Conservation (phyloP, 2,888 invertebrate species). For the Athalia circularis region DNA sequence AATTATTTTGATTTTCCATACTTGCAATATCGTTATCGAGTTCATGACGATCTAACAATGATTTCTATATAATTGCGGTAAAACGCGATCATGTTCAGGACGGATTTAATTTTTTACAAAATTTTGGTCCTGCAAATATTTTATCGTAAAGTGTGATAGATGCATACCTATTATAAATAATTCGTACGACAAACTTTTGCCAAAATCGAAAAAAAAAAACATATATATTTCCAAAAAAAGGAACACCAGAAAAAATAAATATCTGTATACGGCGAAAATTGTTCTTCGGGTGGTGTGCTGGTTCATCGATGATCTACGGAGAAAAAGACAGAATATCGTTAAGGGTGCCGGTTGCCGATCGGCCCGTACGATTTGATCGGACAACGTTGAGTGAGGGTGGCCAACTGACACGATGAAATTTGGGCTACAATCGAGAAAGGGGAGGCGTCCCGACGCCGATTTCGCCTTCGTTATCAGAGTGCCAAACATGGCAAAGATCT, state of each 20-base stretch:
- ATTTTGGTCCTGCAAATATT: conserved; percentile 50
- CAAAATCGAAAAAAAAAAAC: background rate
- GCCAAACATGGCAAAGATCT: conserved; percentile 36
- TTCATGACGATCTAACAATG: too few relatives aligned
- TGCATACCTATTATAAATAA: too few relatives aligned
- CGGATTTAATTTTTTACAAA: conserved; percentile 61
- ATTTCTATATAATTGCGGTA: background rate
- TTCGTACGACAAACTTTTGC: background rate
- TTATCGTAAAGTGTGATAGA: too few relatives aligned
- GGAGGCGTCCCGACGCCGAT: background rate
- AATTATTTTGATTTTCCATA: too few relatives aligned
- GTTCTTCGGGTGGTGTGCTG: conserved; percentile 13
- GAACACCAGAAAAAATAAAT: background rate
- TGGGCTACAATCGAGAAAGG: background rate
- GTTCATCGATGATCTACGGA: conserved; percentile 34
- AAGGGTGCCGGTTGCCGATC: conserved; percentile 28
- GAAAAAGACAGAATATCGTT: conserved; percentile 15
- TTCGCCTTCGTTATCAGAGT: conserved; percentile 26
- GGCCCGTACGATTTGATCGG: conserved; percentile 37
- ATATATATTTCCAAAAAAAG: background rate
- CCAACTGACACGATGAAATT: conserved; percentile 43
- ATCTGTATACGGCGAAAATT: background rate
- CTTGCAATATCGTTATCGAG: too few relatives aligned
- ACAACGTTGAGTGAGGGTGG: conserved; percentile 44
- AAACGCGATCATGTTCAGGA: conserved; percentile 51